Evolutionary conservation across 1,140 invertebrate genomes (phyloP), one percentile per base, ranked within the genome.

Genomic region (Globodera ellingtonae): DNA sequence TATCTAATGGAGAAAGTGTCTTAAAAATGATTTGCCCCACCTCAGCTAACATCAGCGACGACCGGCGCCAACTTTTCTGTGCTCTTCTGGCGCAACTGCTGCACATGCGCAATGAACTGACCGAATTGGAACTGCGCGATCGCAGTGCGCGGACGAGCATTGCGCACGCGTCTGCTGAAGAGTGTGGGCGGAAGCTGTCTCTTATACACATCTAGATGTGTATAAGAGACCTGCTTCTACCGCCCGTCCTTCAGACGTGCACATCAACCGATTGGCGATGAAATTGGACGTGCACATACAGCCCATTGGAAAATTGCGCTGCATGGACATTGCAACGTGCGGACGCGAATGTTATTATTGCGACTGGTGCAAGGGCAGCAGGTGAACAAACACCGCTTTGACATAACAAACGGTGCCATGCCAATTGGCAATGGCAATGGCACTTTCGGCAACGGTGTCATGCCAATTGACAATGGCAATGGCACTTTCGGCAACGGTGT

Each of bases 261-360:
- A 89, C 50, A 89, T 89, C 47, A 88, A 89, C 69, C 82, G 83
- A 52, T 79, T 89, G 24, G 87, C 87, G 8, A 89, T 89, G 87
- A 89, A 89, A 78, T 83, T 79, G 18, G 77, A 81, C 66, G 80
- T 81, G 15, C 77, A 79, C 67, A 88, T 89, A 67, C 87, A 89
- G 77, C 87, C 87, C 10, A 89, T 89, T 69, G 87, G 87, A n/a
- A 89, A 89, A 80, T 80, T 89, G 8, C 70, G 87, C 48, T 89
- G 87, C 72, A 88, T 88, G 87, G 87, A 88, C 70, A 86, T 89
- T 9, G 87, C 87, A 10, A 88, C 87, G 47, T 88, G 87, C 59
- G 87, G 84, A 21, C 78, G 87, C 56, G 88, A 89, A 72, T 89
- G 87, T 66, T 89, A 83, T 76, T 89, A 89, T 65, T 89, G 87